Conservation (phyloP, 92 coral and sea anemone species). For the Epizoanthus stellaris region DNA sequence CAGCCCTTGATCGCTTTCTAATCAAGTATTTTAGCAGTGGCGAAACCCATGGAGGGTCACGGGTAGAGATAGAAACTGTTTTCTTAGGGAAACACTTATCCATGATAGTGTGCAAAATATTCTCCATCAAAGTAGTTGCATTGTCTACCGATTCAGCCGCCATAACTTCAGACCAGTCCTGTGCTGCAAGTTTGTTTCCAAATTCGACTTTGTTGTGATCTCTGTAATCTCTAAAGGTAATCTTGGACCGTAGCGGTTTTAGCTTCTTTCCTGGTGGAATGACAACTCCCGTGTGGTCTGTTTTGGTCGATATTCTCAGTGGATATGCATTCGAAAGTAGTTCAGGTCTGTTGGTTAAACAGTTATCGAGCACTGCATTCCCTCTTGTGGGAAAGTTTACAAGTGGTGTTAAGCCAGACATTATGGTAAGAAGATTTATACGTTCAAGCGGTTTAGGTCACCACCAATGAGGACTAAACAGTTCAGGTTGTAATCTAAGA, state of each 20-base stretch:
- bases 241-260: slow-evolving; percentile 16
- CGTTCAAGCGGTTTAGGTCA: no score
- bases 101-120: neutral
- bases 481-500: no score
- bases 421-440: no score
- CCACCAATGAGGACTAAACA: no score
- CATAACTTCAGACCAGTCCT: slow-evolving; percentile 12
- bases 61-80: neutral
- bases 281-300: slow-evolving; percentile 21
- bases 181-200: slow-evolving; percentile 9
- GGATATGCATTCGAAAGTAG: neutral
- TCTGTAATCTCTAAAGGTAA: slow-evolving; percentile 20
- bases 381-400: no score
- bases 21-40: neutral
- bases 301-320: slow-evolving; percentile 18
- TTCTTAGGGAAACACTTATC: neutral
- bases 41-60: neutral
- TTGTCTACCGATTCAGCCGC: slow-evolving; percentile 26
- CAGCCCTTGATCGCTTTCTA: neutral
- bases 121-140: slow-evolving; percentile 15
- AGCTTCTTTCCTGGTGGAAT: slow-evolving; percentile 16
- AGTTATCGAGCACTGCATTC: no score
- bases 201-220: slow-evolving; percentile 23
- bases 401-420: no score
- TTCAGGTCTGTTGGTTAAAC: no score